These are phyloP conservation scores for Synergus japonicus DNA, from an alignment of 2,888 invertebrate species.

Conservation along the genomic window DNA sequence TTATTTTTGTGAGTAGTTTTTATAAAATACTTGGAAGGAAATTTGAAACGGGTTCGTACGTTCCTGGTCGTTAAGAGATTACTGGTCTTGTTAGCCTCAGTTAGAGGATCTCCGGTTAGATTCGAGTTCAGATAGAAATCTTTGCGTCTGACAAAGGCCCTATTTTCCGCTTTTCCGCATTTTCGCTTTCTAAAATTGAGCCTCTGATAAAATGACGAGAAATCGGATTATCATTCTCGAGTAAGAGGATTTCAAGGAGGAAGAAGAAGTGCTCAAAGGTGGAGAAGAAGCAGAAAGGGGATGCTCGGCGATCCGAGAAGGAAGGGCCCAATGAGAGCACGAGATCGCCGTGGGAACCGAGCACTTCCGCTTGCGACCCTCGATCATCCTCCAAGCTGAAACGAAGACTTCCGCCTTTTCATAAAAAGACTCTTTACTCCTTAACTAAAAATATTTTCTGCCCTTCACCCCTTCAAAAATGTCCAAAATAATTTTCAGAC, in stretches of 20 bases:
- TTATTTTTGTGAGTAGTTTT: no score
- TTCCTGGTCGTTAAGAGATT: background rate
- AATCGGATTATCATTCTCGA: constrained; percentile 36
- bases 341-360: constrained; percentile 73
- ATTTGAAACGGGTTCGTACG: background rate
- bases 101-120: constrained; percentile 4
- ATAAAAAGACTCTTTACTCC: constrained; percentile 9
- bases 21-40: background rate
- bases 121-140: background rate
- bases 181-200: background rate
- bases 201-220: constrained; percentile 41
- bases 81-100: background rate
- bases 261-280: constrained; percentile 36
- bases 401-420: constrained; percentile 30
- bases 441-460: background rate
- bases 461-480: background rate
- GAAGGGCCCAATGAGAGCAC: constrained; percentile 51
- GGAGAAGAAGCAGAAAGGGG: constrained; percentile 41
- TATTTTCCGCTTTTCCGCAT: constrained; percentile 21
- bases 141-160: constrained; percentile 16
- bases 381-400: constrained; percentile 47
- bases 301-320: constrained; percentile 43
- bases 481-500: background rate
- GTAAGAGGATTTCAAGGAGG: constrained; percentile 37
- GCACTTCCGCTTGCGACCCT: constrained; percentile 64